A percentile compares a stretch with the other conserved stretches of the same genome.
phyloP scores from a whole-genome alignment of 2,888 invertebrate genomes.

The Ctenicera cuprea region DNA sequence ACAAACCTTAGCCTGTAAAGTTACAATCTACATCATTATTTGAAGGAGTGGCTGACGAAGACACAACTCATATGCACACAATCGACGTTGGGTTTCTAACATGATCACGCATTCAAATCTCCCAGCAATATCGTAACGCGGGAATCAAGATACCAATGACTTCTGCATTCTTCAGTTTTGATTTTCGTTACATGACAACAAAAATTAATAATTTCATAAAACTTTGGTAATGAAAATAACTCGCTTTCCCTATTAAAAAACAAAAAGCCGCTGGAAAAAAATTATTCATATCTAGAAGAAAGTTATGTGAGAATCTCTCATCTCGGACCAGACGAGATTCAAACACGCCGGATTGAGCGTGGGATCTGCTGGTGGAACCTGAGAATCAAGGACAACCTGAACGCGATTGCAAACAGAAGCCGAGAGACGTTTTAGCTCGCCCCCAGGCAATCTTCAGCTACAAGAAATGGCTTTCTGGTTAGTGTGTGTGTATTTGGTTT shows the following conservation, averaged over 20 bases:
- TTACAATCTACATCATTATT: constrained; percentile 17
- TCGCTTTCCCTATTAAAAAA: background rate
- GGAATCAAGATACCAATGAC: background rate
- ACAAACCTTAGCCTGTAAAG: background rate
- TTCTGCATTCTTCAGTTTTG: no score
- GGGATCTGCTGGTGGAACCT: constrained; percentile 41
- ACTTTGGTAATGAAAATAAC: background rate
- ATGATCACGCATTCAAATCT: constrained; percentile 43
- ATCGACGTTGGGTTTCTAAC: constrained; percentile 27
- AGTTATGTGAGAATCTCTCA: constrained; percentile 10
- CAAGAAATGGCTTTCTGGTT: constrained; percentile 16
- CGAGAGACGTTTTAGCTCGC: constrained; percentile 2
- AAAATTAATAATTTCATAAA: no score
- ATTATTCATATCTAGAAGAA: background rate
- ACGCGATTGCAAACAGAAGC: constrained; percentile 38
- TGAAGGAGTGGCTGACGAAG: constrained; percentile 33
- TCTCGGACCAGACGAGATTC: constrained; percentile 14
- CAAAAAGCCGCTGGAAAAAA: background rate
- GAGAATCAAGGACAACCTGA: constrained; percentile 44
- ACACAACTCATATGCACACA: constrained; percentile 39
- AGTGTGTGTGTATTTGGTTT: constrained; percentile 18
- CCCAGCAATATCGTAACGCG: constrained; percentile 1
- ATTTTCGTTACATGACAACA: no score
- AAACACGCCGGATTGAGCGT: constrained; percentile 35
- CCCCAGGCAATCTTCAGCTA: constrained; percentile 1